Percentiles rank a stretch among this genome's conserved stretches.
These are phyloP conservation scores for Periparus ater DNA, from an alignment of 2,797 vertebrate species.

Conservation along the genomic window DNA sequence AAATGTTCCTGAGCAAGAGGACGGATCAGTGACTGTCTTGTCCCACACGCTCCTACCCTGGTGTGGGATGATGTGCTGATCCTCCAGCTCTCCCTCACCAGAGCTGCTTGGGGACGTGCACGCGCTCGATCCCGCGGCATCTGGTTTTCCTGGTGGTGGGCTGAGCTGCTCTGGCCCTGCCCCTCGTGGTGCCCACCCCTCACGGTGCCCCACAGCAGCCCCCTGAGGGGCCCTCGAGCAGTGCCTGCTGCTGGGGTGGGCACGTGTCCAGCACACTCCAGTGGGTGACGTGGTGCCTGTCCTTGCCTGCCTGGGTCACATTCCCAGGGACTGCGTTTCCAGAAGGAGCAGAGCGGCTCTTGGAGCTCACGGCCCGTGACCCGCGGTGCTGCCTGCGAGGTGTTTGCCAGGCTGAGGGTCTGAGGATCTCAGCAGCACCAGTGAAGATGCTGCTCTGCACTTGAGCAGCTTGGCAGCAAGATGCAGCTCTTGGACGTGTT, in stretches of 20 bases:
- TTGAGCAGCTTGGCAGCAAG: neutral
- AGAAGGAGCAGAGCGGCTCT: neutral
- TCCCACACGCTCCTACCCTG: rapidly evolving
- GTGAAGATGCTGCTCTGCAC: neutral
- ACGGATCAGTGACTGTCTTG: neutral
- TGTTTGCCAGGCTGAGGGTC: neutral
- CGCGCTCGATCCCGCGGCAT: rapidly evolving
- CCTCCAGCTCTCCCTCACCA: neutral
- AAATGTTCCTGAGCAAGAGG: neutral
- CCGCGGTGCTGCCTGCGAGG: rapidly evolving
- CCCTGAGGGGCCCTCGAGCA: neutral
- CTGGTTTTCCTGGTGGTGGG: neutral
- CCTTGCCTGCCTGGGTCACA: neutral
- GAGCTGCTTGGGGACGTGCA: neutral
- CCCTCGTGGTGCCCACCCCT: neutral
- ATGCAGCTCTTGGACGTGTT: neutral
- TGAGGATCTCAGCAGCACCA: neutral
- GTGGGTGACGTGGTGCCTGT: neutral
- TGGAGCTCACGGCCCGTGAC: neutral
- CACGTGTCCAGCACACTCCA: neutral
- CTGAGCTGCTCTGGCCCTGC: neutral
- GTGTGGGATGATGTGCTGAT: neutral
- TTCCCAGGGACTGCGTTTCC: neutral
- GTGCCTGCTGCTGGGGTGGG: neutral
- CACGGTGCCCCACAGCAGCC: neutral